Evolutionary conservation across 2,888 invertebrate species (phyloP).

Genomic region (Aspidapion aeneum): DNA sequence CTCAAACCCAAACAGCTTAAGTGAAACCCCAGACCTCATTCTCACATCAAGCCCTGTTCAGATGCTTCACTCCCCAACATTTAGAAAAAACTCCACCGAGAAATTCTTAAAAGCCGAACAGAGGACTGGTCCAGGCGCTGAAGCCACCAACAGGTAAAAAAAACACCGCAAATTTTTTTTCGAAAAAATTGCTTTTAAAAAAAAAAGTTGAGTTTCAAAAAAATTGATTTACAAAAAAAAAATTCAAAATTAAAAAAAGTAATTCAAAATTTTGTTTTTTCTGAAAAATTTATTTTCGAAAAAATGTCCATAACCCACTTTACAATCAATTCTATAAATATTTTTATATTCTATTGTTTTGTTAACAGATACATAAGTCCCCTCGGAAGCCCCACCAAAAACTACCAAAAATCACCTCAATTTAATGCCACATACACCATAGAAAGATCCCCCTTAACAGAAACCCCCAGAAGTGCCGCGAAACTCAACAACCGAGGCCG

Average conservation of each 20-base stretch:
- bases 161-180: neutral
- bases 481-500: neutral
- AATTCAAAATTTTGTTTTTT: neutral
- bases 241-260: neutral
- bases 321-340: too few relatives aligned
- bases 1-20: constrained; percentile 33
- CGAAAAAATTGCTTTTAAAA: too few relatives aligned
- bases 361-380: constrained; percentile 24
- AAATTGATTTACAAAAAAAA: too few relatives aligned
- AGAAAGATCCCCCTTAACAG: neutral
- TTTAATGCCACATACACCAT: constrained; percentile 2
- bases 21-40: constrained; percentile 52
- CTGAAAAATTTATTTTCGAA: too few relatives aligned
- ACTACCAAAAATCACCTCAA: constrained; percentile 7
- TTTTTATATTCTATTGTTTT: too few relatives aligned
- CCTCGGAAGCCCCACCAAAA: constrained; percentile 27
- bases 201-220: neutral
- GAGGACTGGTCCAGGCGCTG: constrained; percentile 10
- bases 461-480: neutral
- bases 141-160: constrained; percentile 20
- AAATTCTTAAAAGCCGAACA: constrained; percentile 32
- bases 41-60: constrained; percentile 43
- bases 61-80: constrained; percentile 29
- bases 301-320: too few relatives aligned
- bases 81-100: constrained; percentile 29